These are phyloP conservation scores for Platyrinchus mystaceus DNA, from an alignment of 2,797 vertebrate species.

Conservation along the genomic window DNA sequence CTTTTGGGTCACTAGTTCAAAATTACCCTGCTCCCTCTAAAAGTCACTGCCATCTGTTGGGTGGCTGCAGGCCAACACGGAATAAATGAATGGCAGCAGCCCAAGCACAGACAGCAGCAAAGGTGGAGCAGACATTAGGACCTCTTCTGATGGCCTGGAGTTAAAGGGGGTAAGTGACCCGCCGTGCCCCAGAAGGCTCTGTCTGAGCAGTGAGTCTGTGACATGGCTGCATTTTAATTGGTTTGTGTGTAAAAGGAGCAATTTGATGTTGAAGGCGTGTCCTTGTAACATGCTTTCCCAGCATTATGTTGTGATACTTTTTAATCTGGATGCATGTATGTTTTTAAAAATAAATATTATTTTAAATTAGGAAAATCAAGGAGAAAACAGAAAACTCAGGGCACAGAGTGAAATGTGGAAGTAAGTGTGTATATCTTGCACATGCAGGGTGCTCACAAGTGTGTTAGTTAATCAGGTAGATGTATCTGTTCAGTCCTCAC, in stretches of 20 bases:
- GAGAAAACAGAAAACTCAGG: neutral
- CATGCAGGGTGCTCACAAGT: neutral
- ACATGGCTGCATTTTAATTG: neutral
- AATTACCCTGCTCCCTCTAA: slow-evolving; percentile 5
- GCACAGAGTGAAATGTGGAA: no score
- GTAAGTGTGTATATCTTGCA: accelerated
- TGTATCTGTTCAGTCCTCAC: neutral
- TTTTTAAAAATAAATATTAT: neutral
- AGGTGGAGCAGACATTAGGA: slow-evolving; percentile 8
- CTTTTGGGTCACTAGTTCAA: slow-evolving; percentile 33
- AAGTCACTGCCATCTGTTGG: slow-evolving; percentile 55
- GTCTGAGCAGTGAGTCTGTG: neutral
- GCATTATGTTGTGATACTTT: accelerated
- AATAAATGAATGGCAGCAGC: neutral
- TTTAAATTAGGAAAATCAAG: neutral
- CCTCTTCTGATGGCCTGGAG: slow-evolving; percentile 4
- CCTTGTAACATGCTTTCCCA: neutral
- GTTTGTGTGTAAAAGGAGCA: neutral
- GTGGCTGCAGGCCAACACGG: slow-evolving; percentile 18
- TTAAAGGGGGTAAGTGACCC: neutral
- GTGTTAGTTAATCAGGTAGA: neutral
- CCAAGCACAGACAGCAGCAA: neutral
- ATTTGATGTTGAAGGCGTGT: accelerated
- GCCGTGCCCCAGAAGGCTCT: neutral
- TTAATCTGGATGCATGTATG: neutral